A percentile compares a stretch with the other conserved stretches of the same genome.
phyloP scores from a whole-genome alignment of 2,113 vertebrate genomes.

The Mus pahari region DNA sequence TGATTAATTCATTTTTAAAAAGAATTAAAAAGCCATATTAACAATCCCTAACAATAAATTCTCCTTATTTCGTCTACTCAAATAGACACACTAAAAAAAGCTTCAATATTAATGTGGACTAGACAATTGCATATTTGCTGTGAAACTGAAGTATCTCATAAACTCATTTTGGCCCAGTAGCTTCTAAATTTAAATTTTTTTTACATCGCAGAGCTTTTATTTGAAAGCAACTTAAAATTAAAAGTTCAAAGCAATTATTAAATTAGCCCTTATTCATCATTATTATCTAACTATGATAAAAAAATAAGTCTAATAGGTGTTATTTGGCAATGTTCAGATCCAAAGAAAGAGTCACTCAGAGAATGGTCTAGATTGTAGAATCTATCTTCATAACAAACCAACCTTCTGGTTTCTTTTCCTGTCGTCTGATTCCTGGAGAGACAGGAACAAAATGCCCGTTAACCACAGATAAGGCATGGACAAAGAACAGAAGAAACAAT shows the following conservation, averaged over 20 bases:
- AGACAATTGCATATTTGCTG: neutral
- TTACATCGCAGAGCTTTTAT: neutral
- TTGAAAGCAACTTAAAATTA: conserved; percentile 37
- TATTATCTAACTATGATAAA: neutral
- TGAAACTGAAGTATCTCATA: neutral
- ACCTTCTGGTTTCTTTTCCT: neutral
- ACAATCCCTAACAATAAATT: neutral
- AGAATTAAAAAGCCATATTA: neutral
- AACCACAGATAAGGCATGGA: neutral
- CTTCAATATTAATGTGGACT: neutral
- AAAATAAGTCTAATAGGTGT: neutral
- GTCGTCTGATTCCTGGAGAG: neutral
- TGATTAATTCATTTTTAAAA: no score
- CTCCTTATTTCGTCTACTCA: neutral
- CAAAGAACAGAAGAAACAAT: neutral
- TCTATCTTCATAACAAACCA: neutral
- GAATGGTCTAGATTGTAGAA: neutral
- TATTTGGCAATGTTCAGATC: neutral
- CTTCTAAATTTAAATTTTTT: conserved; percentile 12
- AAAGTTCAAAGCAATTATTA: neutral
- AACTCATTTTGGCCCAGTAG: neutral
- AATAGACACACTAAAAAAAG: neutral
- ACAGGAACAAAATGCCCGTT: neutral
- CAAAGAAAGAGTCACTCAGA: neutral
- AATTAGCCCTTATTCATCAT: neutral